Base-by-base conservation (phyloP, 2,888 invertebrate genomes). In the Patella depressa region DNA sequence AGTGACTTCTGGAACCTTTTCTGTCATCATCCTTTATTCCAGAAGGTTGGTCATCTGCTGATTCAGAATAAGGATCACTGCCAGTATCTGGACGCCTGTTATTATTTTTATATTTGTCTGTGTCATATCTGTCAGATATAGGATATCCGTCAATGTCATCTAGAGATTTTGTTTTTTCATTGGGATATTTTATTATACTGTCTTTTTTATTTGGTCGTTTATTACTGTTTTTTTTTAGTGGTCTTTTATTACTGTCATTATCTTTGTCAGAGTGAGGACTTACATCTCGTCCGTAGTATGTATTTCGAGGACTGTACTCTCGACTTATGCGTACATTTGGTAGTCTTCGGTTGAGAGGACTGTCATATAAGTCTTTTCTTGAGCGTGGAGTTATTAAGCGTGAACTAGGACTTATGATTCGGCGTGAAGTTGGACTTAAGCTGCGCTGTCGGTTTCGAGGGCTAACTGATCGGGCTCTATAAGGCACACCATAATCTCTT, bases 381-480 rank as follows among this genome's bases (percentile, higher is more conserved):
- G 65, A 65, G 24, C 65, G 19, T 24, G 19, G 65, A 65, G 19
- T 14, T 3, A 24, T 12, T 65, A 34, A n/a, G 45, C 19, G 24
- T 15, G 45, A 17, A n/a, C 11, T n/a, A 5, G 71, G 34, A 45
- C 71, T 11, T n/a, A 54, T 3, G 11, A 15, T 14, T 12, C 65
- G 72, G 5, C 74, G 71, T n/a, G 80, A 78, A 3, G 65, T 53
- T 4, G 65, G 69, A 17, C 65, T 45, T n/a, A 76, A 78, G 71
- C 83, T 85, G 24, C 86, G 79, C 9, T 84, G 80, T 75, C 83
- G 82, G 79, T 84, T 84, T 29, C 82, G 77, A 11, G 87, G 87
- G 80, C 87, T 88, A 54, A 82, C 84, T 45, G 86, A 86, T 59
- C 87, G 83, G 12, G 86, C 85, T 3, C 85, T 82, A 12, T 79